phyloP scores from a whole-genome alignment of 2,113 vertebrate species.

The Sinocyclocheilus maitianheensis region DNA sequence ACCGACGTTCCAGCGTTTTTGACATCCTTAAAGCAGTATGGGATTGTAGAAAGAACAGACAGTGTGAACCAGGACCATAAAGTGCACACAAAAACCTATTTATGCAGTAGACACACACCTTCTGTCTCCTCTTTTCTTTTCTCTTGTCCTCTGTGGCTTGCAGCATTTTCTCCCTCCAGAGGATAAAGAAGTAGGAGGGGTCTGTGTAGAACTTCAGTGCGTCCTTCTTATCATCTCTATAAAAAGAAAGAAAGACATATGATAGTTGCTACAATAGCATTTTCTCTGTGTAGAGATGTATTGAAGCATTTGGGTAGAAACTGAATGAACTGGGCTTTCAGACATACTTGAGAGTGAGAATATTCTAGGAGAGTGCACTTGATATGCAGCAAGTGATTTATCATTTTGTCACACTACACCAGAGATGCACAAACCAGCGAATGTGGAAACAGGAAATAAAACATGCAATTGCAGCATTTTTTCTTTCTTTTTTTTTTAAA shows the following conservation, averaged over 20 bases:
- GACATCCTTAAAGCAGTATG: not conserved
- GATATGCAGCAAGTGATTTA: not conserved
- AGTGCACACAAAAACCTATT: slow-evolving; percentile 27
- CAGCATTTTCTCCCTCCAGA: slow-evolving; percentile 96
- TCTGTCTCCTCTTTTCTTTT: slow-evolving; percentile 91
- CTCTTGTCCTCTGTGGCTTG: slow-evolving; percentile 93
- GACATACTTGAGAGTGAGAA: not conserved
- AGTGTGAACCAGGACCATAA: not conserved
- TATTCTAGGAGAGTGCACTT: not conserved
- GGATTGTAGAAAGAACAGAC: not conserved
- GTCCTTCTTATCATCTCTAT: slow-evolving; percentile 89
- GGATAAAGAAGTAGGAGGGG: slow-evolving; percentile 92
- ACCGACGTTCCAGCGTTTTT: not conserved
- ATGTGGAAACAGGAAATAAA: not conserved
- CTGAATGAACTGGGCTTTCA: not conserved
- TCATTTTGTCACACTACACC: not conserved
- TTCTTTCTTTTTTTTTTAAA: not conserved
- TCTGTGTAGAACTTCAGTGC: slow-evolving; percentile 92
- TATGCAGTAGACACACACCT: slow-evolving; percentile 70
- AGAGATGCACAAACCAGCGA: not conserved
- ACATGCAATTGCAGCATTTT: not conserved
- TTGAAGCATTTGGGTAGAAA: no score
- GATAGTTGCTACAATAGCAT: not conserved
- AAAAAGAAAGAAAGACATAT: not conserved
- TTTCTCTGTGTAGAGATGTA: not conserved